phyloP scores from a whole-genome alignment of 2,113 vertebrate species.

The Anser cygnoides region DNA sequence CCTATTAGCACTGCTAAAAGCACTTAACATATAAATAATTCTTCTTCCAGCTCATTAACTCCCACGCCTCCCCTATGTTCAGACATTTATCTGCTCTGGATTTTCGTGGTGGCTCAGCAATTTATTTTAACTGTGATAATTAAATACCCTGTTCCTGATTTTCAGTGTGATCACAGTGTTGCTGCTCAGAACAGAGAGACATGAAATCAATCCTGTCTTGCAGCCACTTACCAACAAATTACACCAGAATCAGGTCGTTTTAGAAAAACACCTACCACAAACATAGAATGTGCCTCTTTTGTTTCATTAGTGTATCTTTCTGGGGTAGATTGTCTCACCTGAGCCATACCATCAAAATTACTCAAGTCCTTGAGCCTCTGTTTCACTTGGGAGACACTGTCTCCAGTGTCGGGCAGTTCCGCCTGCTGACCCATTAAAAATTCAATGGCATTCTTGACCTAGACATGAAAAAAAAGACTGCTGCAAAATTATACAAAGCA shows the following conservation, averaged over 20 bases:
- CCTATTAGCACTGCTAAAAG: constrained; percentile 44
- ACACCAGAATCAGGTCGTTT: not conserved
- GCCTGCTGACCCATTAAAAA: constrained; percentile 82
- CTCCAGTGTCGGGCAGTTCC: constrained; percentile 77
- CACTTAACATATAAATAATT: constrained; percentile 57
- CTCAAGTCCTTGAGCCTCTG: constrained; percentile 85
- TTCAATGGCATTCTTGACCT: constrained; percentile 87
- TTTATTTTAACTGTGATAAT: constrained; percentile 48
- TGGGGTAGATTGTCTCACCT: constrained; percentile 76
- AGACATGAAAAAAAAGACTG: constrained; percentile 30
- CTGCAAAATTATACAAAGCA: constrained; percentile 26
- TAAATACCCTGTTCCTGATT: constrained; percentile 28
- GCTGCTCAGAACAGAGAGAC: not conserved
- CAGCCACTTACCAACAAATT: not conserved
- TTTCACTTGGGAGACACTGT: constrained; percentile 81
- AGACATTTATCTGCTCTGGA: constrained; percentile 53
- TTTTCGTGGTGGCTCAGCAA: constrained; percentile 51
- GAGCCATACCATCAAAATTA: constrained; percentile 81
- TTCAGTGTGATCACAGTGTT: not conserved
- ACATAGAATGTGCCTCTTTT: not conserved
- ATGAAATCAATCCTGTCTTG: not conserved
- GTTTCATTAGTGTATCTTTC: not conserved
- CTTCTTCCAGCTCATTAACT: constrained; percentile 50
- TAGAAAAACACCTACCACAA: not conserved
- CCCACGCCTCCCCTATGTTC: constrained; percentile 42